Conservation (phyloP, 2,113 vertebrate genomes). For the Thomomys bottae region DNA sequence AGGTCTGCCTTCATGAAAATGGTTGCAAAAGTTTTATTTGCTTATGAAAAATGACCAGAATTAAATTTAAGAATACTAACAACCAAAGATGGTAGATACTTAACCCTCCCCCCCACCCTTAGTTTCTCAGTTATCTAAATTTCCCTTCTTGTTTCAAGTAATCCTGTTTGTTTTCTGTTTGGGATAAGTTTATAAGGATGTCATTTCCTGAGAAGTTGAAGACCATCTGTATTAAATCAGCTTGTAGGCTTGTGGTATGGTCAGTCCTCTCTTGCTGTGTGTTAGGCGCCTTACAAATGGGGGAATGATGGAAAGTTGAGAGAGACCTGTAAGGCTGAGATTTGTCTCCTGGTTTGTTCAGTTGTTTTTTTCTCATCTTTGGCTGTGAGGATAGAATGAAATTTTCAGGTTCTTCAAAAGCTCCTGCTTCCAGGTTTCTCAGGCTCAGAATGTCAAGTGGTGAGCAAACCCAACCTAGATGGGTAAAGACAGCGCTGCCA, state of each 20-base stretch:
- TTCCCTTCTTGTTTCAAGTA: not conserved
- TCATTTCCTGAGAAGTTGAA: too few relatives aligned
- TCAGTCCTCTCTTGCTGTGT: too few relatives aligned
- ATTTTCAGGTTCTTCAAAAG: too few relatives aligned
- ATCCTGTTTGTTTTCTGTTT: not conserved
- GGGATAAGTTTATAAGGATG: too few relatives aligned
- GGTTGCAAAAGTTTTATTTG: not conserved
- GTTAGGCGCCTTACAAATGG: too few relatives aligned
- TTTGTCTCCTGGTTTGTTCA: not conserved
- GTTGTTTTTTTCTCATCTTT: not conserved
- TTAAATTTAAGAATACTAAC: not conserved
- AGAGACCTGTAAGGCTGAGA: not conserved
- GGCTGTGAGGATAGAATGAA: not conserved
- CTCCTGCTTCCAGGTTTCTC: not conserved
- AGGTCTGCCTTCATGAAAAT: not conserved
- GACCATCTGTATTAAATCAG: too few relatives aligned
- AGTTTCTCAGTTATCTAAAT: not conserved
- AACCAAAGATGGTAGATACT: rapidly evolving
- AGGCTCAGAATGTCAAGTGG: rapidly evolving
- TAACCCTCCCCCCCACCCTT: not conserved
- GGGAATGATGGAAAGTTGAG: too few relatives aligned
- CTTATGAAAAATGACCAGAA: not conserved
- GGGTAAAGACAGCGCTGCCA: not conserved
- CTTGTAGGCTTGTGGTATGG: too few relatives aligned
- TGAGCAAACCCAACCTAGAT: rapidly evolving